Conservation (phyloP, 2,888 invertebrate species). For the Leptinotarsa tumamoca region DNA sequence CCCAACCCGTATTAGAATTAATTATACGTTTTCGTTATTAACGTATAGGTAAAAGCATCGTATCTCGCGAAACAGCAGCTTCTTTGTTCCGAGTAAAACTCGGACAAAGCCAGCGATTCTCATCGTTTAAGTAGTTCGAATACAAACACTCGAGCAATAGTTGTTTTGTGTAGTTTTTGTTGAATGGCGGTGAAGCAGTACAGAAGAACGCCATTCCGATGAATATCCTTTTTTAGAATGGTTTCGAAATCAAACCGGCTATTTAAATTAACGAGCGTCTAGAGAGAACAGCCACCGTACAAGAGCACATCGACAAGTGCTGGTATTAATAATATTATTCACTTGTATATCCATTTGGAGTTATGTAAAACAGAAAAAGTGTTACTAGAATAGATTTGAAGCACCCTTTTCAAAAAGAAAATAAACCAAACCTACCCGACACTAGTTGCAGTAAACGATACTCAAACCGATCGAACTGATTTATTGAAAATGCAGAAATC, state of each 20-base stretch:
- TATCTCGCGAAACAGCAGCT: slow-evolving; percentile 15
- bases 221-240: slow-evolving; percentile 2
- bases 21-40: slow-evolving; percentile 11
- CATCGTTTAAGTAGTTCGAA: slow-evolving; percentile 23
- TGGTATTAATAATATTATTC: no score
- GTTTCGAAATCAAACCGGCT: neutral
- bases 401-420: no score
- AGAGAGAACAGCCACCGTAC: no score
- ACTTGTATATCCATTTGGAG: no score
- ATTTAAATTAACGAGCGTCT: neutral
- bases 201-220: slow-evolving; percentile 14
- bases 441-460: no score
- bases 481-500: no score
- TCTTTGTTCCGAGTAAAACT: slow-evolving; percentile 12
- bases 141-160: slow-evolving; percentile 25
- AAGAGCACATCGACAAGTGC: no score
- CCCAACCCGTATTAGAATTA: neutral
- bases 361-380: no score
- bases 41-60: slow-evolving; percentile 4
- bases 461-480: no score
- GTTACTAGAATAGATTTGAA: no score
- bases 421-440: no score
- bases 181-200: neutral
- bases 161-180: slow-evolving; percentile 18
- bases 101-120: slow-evolving; percentile 22